A percentile compares a stretch with the other conserved stretches of the same genome.
phyloP scores from a whole-genome alignment of 2,113 vertebrate genomes.

The Pterocles orientalis region DNA sequence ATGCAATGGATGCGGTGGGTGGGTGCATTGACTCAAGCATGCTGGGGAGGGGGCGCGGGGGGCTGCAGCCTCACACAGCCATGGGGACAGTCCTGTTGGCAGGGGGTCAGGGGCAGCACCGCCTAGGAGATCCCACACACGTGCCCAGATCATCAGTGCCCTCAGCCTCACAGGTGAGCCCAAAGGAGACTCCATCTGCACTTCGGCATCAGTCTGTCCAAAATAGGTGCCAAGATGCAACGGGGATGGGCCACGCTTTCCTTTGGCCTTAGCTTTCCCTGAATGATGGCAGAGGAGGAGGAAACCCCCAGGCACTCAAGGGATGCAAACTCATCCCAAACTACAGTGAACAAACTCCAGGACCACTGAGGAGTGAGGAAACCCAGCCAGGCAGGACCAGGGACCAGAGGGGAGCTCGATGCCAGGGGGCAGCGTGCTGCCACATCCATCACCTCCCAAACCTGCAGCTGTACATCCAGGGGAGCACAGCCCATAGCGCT shows the following conservation, averaged over 20 bases:
- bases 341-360: neutral
- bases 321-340: neutral
- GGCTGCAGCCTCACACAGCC: neutral
- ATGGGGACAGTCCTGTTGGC: neutral
- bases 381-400: neutral
- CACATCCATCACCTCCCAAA: neutral
- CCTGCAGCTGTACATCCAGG: fast-evolving
- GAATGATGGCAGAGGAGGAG: neutral
- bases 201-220: neutral
- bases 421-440: neutral
- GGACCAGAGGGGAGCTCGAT: neutral
- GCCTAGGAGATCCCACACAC: neutral
- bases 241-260: fast-evolving
- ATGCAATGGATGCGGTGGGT: slow-evolving; percentile 50
- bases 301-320: neutral
- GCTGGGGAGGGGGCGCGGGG: neutral
- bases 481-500: neutral
- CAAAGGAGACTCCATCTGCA: neutral
- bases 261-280: neutral
- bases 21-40: slow-evolving; percentile 65
- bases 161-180: neutral
- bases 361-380: fast-evolving
- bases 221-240: neutral
- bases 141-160: neutral
- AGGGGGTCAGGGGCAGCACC: neutral